phyloP scores from a whole-genome alignment of 64 coral and sea anemone species.

The Exaiptasia diaphana region DNA sequence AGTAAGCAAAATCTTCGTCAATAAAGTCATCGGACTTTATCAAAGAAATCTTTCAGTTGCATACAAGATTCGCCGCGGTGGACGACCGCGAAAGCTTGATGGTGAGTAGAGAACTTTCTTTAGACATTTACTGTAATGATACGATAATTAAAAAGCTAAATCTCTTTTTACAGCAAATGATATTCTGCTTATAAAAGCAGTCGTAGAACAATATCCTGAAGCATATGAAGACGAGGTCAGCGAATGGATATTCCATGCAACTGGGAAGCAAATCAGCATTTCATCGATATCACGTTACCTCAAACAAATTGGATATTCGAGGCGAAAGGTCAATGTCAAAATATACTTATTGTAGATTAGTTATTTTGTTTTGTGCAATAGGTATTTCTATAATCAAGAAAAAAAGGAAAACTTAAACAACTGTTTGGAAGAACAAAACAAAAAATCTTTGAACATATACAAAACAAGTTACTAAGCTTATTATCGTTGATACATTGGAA shows the following conservation, averaged over 20 bases:
- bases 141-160: not conserved
- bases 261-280: not conserved
- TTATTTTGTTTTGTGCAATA: too few species aligned
- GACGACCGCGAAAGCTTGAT: not conserved
- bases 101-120: not conserved
- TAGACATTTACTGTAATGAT: not conserved
- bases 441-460: too few species aligned
- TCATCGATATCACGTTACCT: not conserved
- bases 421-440: too few species aligned
- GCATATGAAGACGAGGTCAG: not conserved
- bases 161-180: not conserved
- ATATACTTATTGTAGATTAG: too few species aligned
- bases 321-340: not conserved
- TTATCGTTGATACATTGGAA: too few species aligned
- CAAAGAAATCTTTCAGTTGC: not conserved
- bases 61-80: not conserved
- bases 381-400: too few species aligned
- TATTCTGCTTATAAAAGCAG: not conserved
- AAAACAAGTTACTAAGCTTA: too few species aligned
- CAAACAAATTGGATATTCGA: not conserved
- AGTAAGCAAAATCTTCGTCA: not conserved
- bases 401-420: too few species aligned
- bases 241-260: not conserved
- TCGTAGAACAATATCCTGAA: not conserved
- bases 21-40: not conserved